Evolutionary conservation across 2,888 invertebrate genomes (phyloP), one percentile per base, ranked within the genome.

Genomic region (Drosophila imparisetae): DNA sequence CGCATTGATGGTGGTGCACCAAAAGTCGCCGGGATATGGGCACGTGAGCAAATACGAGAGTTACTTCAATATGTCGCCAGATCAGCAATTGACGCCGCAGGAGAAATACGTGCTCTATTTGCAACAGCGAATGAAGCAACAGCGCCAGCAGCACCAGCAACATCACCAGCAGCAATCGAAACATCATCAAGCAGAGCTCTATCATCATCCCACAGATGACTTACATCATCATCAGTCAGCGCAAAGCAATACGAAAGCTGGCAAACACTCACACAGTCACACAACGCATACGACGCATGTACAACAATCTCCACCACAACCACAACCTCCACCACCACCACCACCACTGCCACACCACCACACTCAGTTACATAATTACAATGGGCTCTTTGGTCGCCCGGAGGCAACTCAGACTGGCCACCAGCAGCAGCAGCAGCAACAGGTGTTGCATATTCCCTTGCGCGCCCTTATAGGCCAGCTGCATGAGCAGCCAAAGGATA

Each of bases 21-120:
- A 83, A 45, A 84, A 91, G 69, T 78, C 81, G 50, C 80, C 75
- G 60, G 34, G 76, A 60, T 72, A 48, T 68, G 88, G 87, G 29
- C 81, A 78, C 58, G 67, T 78, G 34, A 84, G 55, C 75, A 89
- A 75, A 72, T 79, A 78, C 65, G 84, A 81, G 63, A 81, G 76
- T 50, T 90, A 86, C 73, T 86, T 86, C 68, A 83, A 86, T 52
- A 80, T 86, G 86, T 71, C 83, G 45, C 86, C 86, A 54, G 86
- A 86, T 81, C 75, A 80, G 34, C 83, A 83, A 64, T 76, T 92
- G 80, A 93, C 93, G 69, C 92, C 93, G 52, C 92, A 93, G 83
- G 91, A 93, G 78, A 92, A 92, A 74, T 92, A 93, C 78, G 92
- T 93, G 66, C 83, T 89, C 63, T 93, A 92, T 83, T 90, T 93